Base-by-base conservation (phyloP, 2,113 vertebrate species). In the Heterotis niloticus region DNA sequence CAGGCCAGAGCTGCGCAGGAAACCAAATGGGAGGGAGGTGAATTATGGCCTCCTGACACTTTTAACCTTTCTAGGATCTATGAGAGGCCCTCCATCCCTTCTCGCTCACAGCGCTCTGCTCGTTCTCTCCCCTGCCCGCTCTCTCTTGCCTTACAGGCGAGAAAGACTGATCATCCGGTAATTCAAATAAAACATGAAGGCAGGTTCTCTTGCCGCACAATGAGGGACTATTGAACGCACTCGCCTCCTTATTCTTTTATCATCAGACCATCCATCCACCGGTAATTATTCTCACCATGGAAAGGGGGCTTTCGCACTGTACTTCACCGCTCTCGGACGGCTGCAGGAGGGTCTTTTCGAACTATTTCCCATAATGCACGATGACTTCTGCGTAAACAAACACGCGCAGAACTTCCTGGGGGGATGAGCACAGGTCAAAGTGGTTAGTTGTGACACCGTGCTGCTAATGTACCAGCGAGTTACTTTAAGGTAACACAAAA, bases 41-140 rank as follows among this genome's bases (percentile, higher is more conserved):
- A 76, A 66, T 65, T 56, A 77, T 51, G 52, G n/a, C 52, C 76
- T 68, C 62, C 23, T 65, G 62, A 62, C 74, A 75, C 59, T 75
- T 75, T 9, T 60, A 74, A 74, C 57, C 59, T 64, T 64, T 75
- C 59, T 34, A 18, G 73, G 73, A 75, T 62, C 28, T 75, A 24
- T 52, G 64, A 79, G 79, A 79, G 80, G 60, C 78, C 66, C 34
- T 28, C 23, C 20, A 64, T 20, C 28, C 62, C 68, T 18, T 78
- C 62, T 66, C 64, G 64, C 23, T 79, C 78, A 54, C 52, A 51
- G 54, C 14, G 23, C 23, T 34, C 62, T 26, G 29, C 57, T 72
- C 62, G 13, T 18, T 28, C 23, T 56, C 67, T 72, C 57, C 23
- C 66, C 71, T 26, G 24, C 54, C 75, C 69, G 10, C 24, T 51